Evolutionary conservation across 1,140 invertebrate genomes (phyloP), one percentile per base, ranked within the genome.

Genomic region (Geopemphigus sp.): DNA sequence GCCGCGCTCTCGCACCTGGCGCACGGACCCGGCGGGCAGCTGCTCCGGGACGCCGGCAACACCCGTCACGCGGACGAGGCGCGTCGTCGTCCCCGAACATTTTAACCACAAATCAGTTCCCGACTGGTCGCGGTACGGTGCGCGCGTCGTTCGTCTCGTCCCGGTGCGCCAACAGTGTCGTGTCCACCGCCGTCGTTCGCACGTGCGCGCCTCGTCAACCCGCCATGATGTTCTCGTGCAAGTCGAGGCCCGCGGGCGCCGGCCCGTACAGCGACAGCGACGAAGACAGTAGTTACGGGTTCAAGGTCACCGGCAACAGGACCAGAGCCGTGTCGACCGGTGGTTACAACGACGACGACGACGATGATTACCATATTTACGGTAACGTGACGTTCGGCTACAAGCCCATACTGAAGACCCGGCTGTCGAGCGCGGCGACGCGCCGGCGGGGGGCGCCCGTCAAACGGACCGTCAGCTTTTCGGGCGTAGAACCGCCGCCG

Each of bases 311-410:
- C 32, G 81, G 54, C 17, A 57, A 74, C 74, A n/a, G 32, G 22
- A 80, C 64, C 64, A 3, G 61, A 11, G 76, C 81, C 19, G 47
- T 24, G 3, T 19, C 5, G 12, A 1, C 26, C n/a, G 26, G 6
- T 6, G n/a, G 5, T 11, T 22, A 19, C 12, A 1, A 24, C n/a
- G 32, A 39, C 32, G 32, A 26, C 14, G 59, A 68, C 24, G 19
- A 53, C 1, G 45, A 47, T 2, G 64, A 61, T 19, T 68, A 74
- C n/a, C 80, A 68, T 26, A 73, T 54, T 4, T 76, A 70, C 74
- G 73, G 63, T 17, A 68, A 59, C 76, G 12, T 78, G 57, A 78
- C 74, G n/a, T 78, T 78, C 39, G 74, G 74, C 4, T 78, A 78
- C 74, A 78, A 78, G 39, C 74, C 74, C 0, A 78, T 78, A 63